Evolutionary conservation across 2,113 vertebrate species (phyloP).

Genomic region (Neogobius melanostomus): DNA sequence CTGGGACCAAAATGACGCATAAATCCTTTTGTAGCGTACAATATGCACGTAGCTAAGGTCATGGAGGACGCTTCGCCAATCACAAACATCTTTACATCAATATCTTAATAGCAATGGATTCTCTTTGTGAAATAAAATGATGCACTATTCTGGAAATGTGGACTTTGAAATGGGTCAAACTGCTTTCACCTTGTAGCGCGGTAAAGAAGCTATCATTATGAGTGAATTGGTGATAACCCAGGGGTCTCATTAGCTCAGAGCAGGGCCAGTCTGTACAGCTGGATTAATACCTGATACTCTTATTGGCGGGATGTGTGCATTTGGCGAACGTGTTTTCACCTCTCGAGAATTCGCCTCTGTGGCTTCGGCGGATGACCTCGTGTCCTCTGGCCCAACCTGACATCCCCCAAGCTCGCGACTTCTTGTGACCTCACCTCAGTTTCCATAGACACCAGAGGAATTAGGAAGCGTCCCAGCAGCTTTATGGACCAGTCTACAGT

Average conservation of each 20-base stretch:
- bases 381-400: slow-evolving; percentile 31
- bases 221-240: slow-evolving; percentile 10
- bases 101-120: slow-evolving; percentile 4
- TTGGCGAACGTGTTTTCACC: slow-evolving; percentile 13
- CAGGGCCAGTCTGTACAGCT: slow-evolving; percentile 47
- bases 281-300: slow-evolving; percentile 52
- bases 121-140: slow-evolving; percentile 8
- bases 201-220: slow-evolving; percentile 30
- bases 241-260: slow-evolving; percentile 10
- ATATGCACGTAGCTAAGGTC: neutral
- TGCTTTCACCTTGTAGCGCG: slow-evolving; percentile 15
- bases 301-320: slow-evolving; percentile 33
- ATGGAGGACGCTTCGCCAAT: slow-evolving; percentile 1
- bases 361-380: slow-evolving; percentile 56
- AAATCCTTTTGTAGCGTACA: slow-evolving; percentile 2
- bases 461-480: slow-evolving; percentile 14
- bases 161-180: slow-evolving; percentile 26
- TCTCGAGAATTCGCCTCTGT: slow-evolving; percentile 36
- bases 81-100: slow-evolving; percentile 9
- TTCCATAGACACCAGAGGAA: slow-evolving; percentile 51
- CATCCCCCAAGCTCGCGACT: slow-evolving; percentile 23
- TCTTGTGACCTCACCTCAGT: slow-evolving; percentile 58
- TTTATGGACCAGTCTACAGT: neutral
- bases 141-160: slow-evolving; percentile 18
- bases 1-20: slow-evolving; percentile 1